Percentiles rank a stretch among this genome's conserved stretches.
These are phyloP conservation scores for Adelges cooleyi DNA, from an alignment of 1,140 invertebrate species.

Conservation along the genomic window DNA sequence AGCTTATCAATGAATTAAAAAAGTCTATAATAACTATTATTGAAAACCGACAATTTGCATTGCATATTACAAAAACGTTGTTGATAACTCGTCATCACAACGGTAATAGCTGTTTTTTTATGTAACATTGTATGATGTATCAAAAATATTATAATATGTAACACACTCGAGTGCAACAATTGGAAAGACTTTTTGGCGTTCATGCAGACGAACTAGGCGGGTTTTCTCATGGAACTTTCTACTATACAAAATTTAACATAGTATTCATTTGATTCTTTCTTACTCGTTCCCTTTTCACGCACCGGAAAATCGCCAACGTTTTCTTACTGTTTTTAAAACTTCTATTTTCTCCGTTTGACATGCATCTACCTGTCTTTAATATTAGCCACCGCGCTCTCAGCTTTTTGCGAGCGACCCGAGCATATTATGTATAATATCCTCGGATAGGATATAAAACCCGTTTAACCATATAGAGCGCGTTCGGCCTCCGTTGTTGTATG, in stretches of 20 bases:
- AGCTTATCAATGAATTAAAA: too few relatives aligned
- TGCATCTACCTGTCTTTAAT: neutral
- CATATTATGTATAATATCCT: constrained; percentile 9
- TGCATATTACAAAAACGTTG: too few relatives aligned
- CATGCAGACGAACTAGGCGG: neutral
- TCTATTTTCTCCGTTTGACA: neutral
- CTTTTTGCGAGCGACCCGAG: neutral
- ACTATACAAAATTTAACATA: neutral
- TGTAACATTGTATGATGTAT: too few relatives aligned
- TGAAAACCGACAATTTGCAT: too few relatives aligned
- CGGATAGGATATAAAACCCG: neutral
- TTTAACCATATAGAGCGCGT: neutral
- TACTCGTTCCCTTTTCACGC: neutral
- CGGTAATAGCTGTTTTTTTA: too few relatives aligned
- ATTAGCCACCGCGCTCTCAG: neutral
- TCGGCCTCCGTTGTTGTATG: neutral
- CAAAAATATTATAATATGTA: too few relatives aligned
- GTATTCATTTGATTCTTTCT: neutral
- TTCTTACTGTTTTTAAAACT: neutral
- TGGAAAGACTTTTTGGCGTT: neutral
- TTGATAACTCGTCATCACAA: too few relatives aligned
- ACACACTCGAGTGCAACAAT: neutral
- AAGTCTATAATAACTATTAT: too few relatives aligned
- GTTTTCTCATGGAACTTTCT: constrained; percentile 1
- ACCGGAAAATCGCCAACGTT: neutral